A percentile compares a stretch with the other conserved stretches of the same genome.
These are phyloP conservation scores for Petrocephalus sullivani DNA, from an alignment of 2,797 vertebrate species.

Conservation along the genomic window DNA sequence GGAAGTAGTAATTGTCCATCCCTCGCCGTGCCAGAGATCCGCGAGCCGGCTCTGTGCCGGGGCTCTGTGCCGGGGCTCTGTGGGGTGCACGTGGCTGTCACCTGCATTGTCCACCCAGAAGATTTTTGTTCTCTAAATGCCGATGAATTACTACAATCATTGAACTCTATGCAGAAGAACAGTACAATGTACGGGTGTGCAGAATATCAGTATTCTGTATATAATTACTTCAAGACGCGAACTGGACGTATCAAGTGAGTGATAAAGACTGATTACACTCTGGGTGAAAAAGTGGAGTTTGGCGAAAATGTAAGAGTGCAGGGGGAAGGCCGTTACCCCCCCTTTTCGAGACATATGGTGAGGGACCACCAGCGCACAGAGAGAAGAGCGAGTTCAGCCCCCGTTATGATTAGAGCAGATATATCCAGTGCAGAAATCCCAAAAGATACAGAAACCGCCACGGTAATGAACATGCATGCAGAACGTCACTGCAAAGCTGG, in stretches of 20 bases:
- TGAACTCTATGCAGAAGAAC: conserved; percentile 15
- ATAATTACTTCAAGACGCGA: conserved; percentile 51
- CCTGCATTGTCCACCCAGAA: conserved; percentile 25
- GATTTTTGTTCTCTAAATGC: not conserved
- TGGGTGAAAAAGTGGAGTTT: conserved; percentile 32
- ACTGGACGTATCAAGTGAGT: conserved; percentile 46
- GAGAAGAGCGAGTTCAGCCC: conserved; percentile 32
- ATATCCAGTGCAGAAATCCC: conserved; percentile 34
- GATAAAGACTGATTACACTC: conserved; percentile 50
- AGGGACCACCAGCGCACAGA: conserved; percentile 39
- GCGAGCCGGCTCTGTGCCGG: conserved; percentile 24
- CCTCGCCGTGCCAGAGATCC: conserved; percentile 34
- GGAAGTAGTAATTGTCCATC: conserved; percentile 59
- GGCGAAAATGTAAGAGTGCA: conserved; percentile 29
- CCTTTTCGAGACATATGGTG: conserved; percentile 35
- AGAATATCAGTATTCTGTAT: conserved; percentile 56
- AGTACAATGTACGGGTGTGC: conserved; percentile 45
- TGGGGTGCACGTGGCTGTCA: conserved; percentile 38
- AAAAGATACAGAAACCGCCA: not conserved
- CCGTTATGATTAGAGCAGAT: conserved; percentile 39
- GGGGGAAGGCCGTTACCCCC: conserved; percentile 28
- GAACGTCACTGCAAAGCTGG: not conserved
- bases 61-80: not conserved
- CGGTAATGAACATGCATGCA: not conserved
- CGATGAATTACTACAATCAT: conserved; percentile 27